Base-by-base conservation (phyloP, 2,797 vertebrate species). In the Eutrigla gurnardus region DNA sequence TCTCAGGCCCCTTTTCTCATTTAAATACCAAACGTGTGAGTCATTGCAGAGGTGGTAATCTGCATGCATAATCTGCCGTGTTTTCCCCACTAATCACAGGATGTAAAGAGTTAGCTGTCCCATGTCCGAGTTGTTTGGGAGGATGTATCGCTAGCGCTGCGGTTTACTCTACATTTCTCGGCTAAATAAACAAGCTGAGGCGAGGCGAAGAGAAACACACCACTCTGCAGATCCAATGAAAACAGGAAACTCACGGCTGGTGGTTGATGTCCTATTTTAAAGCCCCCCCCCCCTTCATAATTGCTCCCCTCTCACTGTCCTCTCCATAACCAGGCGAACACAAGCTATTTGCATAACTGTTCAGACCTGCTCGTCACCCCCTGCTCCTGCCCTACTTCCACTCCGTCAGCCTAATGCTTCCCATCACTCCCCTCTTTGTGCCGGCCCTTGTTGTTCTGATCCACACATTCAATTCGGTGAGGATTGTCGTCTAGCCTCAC, bases 351-450 rank as follows among this genome's bases (percentile, higher is more conserved):
- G 89, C 92, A 93, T 93, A 91, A 90, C 88, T 77, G 87, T 87
- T 80, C 58, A 65, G 84, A 75, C 65, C 84, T 86, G 76, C 77
- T 82, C 58, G 15, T 81, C 83, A 63, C 69, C 86, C 87, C 91
- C 86, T 89, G 84, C 78, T 80, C 75, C 81, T 94, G 92, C 78
- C 91, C 92, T 90, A 93, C 88, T 94, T 94, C 90, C 91, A 91
- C 77, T 84, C 85, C 33, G 76, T 89, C 80, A 84, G 81, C 75
- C 86, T 88, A 88, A 90, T 88, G 82, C 81, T 90, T 93, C 88
- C 90, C 86, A 93, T 85, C 89, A 86, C 81, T 88, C 45, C 75
- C 62, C 59, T 81, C 88, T 90, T 91, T 92, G 89, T 92, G 88
- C 49, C 25, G 37, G 36, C 54, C 57, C 72, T 70, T 73, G 82